Evolutionary conservation across 2,797 vertebrate species (phyloP), one percentile per base, ranked within the genome.

Genomic region (Calcarius lapponicus): DNA sequence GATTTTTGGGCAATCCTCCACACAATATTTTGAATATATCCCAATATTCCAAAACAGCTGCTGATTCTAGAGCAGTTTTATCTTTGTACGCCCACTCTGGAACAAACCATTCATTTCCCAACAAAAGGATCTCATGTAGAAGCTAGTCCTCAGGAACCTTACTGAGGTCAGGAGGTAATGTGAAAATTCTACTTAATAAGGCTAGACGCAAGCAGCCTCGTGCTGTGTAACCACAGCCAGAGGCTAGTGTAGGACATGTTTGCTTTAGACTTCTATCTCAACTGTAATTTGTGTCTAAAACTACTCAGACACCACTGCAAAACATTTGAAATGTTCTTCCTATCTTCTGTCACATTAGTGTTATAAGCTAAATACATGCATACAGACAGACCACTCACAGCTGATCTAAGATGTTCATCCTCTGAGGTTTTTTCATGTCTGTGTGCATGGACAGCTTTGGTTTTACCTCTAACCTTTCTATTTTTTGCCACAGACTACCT

Each of bases 401-500:
- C 43, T 61, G 84, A 96, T 94, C 13, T 57, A 92, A 82, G 80
- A 58, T 13, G 4, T 61, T 88, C 86, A 51, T 19, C 89, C 67
- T 81, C n/a, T 13, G 75, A 87, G 75, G 14, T 60, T 93, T 93
- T 95, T 66, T 48, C 80, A 93, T 26, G 57, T 64, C 51, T 69
- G 31, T 76, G 81, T 87, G 84, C 86, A 75, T 0, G 0, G 26
- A 82, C 71, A 91, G 67, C 36, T 92, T 92, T 95, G 47, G 26
- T 93, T 96, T 97, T 95, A 95, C 85, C 70, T 94, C 78, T 70
- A 61, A 93, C 58, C 80, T 96, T 97, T 96, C 95, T 95, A 66
- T 76, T 97, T 97, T 97, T 93, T 97, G 96, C 92, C 7, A 88
- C 1, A 3, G 81, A 32, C 74, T 89, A 90, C 91, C 56, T 8